Evolutionary conservation across 2,888 invertebrate genomes (phyloP), one percentile per base, ranked within the genome.

Genomic region (Lamproptera curius): DNA sequence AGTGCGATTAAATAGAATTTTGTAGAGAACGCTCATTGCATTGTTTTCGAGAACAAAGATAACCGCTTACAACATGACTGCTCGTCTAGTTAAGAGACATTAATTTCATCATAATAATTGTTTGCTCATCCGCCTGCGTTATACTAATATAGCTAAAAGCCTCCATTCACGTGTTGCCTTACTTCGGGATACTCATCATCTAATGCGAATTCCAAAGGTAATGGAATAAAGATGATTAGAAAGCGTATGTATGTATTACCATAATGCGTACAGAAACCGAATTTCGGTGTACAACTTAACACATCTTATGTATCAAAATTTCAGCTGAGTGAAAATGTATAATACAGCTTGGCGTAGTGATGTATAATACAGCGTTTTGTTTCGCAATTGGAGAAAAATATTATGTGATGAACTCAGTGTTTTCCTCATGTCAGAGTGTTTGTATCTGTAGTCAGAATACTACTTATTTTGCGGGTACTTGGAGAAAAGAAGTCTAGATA

Each of bases 21-120:
- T n/a, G n/a, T n/a, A n/a, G n/a, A n/a, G n/a, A n/a, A n/a, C n/a
- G n/a, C n/a, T n/a, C n/a, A n/a, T n/a, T n/a, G n/a, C n/a, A n/a
- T n/a, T n/a, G n/a, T n/a, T 23, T 23, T 23, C 5, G 5, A 2
- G n/a, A 28, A 28, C 10, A 28, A 28, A 28, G 28, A n/a, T 2
- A 28, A 28, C 28, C 28, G 28, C 28, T 28, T 64, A 62, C 70
- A 74, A 72, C 64, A 66, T 73, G 72, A 73, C 71, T 70, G 62
- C 71, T 72, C 68, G 73, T 73, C 77, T 73, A 70, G 62, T 64
- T 55, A 60, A 56, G 55, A 58, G 63, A 63, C 78, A 77, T 82
- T 80, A 76, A 79, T 79, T 74, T 71, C 62, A 64, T 67, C 73
- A 73, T 75, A 76, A 75, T 73, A 74, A 73, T 65, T 67, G 70